Evolutionary conservation across 1,140 invertebrate genomes (phyloP).

Genomic region (Heterodera schachtii): DNA sequence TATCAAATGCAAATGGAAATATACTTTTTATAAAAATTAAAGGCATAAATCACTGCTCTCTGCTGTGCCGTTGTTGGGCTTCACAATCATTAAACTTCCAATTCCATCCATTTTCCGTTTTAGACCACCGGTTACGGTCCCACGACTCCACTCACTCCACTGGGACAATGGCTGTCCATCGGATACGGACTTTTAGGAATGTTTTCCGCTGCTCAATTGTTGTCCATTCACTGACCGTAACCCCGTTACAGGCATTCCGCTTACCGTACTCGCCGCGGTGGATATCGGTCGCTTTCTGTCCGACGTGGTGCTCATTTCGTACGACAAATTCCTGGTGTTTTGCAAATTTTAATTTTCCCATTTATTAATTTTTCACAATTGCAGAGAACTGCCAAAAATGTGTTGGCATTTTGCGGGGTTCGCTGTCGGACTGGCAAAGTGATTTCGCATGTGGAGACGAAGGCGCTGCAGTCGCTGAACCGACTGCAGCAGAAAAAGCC

Average conservation of each 20-base stretch:
- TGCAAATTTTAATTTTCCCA: background rate
- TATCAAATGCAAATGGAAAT: too few relatives aligned
- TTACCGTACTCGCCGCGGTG: constrained; percentile 68
- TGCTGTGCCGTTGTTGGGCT: too few relatives aligned
- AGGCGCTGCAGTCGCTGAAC: constrained; percentile 48
- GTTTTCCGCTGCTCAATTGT: too few relatives aligned
- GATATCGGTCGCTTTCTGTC: constrained; percentile 64
- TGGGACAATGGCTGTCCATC: constrained; percentile 67
- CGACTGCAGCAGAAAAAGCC: constrained; percentile 12
- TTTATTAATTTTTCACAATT: constrained; percentile 4
- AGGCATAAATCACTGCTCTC: too few relatives aligned
- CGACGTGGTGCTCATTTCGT: constrained; percentile 58
- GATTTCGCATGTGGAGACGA: constrained; percentile 56
- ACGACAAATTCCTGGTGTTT: constrained; percentile 50
- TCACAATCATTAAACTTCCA: too few relatives aligned
- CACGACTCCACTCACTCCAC: constrained; percentile 67
- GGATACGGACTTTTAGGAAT: constrained; percentile 65
- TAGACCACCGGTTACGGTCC: constrained; percentile 68
- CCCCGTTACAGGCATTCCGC: constrained; percentile 66
- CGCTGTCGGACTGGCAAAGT: constrained; percentile 35
- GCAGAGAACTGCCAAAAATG: constrained; percentile 33
- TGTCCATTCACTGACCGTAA: too few relatives aligned
- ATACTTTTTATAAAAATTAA: too few relatives aligned
- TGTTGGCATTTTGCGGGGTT: constrained; percentile 33
- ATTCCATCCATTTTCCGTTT: background rate